Evolutionary conservation across 2,888 invertebrate genomes (phyloP).

Genomic region (Agrochola macilenta): DNA sequence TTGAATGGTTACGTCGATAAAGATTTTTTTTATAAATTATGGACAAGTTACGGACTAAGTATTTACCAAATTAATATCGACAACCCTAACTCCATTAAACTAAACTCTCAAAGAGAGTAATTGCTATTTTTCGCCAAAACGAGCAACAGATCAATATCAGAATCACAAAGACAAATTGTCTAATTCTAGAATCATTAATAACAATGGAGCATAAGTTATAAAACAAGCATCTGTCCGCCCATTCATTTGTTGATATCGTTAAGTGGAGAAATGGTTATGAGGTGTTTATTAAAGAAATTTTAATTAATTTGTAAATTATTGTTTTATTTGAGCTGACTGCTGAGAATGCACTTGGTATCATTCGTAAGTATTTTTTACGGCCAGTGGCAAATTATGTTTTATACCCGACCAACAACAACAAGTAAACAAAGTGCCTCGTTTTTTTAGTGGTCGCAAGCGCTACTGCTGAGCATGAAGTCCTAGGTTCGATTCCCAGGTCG

Average conservation of each 20-base stretch:
- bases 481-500: no score
- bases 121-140: conserved; percentile 27
- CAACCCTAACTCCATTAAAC: neutral
- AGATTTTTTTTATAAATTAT: no score
- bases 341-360: neutral
- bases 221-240: conserved; percentile 46
- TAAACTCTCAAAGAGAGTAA: conserved; percentile 31
- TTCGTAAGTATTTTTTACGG: neutral
- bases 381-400: neutral
- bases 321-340: neutral
- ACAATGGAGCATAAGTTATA: conserved; percentile 46
- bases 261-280: conserved; percentile 38
- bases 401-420: no score
- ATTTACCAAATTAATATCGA: no score
- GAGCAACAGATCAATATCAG: conserved; percentile 47
- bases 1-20: neutral
- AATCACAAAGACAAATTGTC: conserved; percentile 51
- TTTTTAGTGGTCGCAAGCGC: no score
- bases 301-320: neutral
- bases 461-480: no score
- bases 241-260: conserved; percentile 28
- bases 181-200: conserved; percentile 63
- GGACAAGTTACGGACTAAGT: no score
- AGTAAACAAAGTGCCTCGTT: no score
- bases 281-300: neutral